Evolutionary conservation across 1,140 invertebrate species (phyloP).

Genomic region (Acromyrmex charruanus): DNA sequence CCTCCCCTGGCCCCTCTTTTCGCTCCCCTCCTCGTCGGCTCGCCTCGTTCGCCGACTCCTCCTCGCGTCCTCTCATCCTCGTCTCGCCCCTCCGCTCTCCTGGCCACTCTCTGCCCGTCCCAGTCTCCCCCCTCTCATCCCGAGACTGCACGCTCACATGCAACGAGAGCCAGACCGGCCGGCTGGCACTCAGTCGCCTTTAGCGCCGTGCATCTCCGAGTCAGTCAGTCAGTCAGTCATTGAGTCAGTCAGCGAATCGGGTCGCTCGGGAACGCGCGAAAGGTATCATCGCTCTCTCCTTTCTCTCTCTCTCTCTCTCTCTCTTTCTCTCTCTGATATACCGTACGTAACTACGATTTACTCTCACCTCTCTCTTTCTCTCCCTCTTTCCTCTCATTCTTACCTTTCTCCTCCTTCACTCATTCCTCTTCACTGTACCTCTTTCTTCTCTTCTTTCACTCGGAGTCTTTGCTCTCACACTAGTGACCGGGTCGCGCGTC

Average conservation of each 20-base stretch:
- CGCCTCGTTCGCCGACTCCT: constrained; percentile 1
- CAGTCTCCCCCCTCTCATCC: neutral
- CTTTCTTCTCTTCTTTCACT: constrained; percentile 16
- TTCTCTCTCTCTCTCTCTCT: neutral
- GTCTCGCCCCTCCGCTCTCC: constrained; percentile 19
- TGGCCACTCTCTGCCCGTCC: constrained; percentile 13
- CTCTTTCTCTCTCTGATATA: constrained; percentile 1
- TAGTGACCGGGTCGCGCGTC: constrained; percentile 43
- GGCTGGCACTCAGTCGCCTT: constrained; percentile 77
- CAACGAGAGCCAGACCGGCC: constrained; percentile 77
- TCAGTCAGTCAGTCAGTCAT: constrained; percentile 74
- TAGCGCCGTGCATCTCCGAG: constrained; percentile 77
- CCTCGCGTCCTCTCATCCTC: constrained; percentile 45
- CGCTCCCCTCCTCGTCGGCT: constrained; percentile 10
- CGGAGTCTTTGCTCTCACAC: neutral
- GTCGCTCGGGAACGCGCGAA: constrained; percentile 64
- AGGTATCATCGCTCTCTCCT: constrained; percentile 48
- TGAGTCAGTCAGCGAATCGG: constrained; percentile 73
- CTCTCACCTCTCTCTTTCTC: constrained; percentile 3
- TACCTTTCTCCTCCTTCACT: constrained; percentile 7
- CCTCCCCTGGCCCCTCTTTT: constrained; percentile 33
- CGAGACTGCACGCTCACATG: constrained; percentile 69
- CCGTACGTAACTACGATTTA: constrained; percentile 25
- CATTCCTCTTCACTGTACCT: neutral
- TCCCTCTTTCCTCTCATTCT: neutral